These are phyloP conservation scores for Phaenicophaeus curvirostris DNA, from an alignment of 2,797 vertebrate genomes.

Conservation along the genomic window DNA sequence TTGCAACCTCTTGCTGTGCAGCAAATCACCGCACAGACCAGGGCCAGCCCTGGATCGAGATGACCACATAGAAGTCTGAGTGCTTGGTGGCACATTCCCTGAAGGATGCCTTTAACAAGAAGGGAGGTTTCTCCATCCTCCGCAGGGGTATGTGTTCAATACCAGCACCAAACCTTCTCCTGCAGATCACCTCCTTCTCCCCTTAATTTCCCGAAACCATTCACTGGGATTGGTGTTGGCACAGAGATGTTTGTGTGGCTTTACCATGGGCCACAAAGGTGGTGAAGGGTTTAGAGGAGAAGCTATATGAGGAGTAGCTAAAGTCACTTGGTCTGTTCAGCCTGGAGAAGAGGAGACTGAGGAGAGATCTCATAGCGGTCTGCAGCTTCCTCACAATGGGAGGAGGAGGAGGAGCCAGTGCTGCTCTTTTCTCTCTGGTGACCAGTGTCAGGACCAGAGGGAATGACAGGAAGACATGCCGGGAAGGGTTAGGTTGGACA, in stretches of 20 bases:
- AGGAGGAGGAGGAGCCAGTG: too few species aligned
- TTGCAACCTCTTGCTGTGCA: fast-evolving
- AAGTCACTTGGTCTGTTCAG: too few species aligned
- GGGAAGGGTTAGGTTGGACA: too few species aligned
- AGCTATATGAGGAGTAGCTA: too few species aligned
- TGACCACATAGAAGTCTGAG: background rate
- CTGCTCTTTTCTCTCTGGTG: too few species aligned
- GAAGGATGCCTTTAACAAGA: background rate
- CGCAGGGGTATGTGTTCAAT: background rate
- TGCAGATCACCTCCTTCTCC: background rate
- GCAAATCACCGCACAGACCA: fast-evolving
- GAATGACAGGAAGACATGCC: too few species aligned
- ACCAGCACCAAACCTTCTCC: background rate
- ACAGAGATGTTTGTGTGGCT: background rate
- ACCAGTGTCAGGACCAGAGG: too few species aligned
- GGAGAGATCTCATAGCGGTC: too few species aligned
- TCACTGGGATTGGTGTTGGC: background rate
- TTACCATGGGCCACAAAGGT: too few species aligned
- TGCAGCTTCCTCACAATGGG: too few species aligned
- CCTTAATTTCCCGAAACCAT: background rate
- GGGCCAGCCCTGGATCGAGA: fast-evolving
- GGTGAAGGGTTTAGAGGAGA: too few species aligned
- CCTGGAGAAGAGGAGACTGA: too few species aligned
- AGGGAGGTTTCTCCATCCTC: background rate
- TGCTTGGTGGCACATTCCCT: background rate